Conservation (phyloP, 2,113 vertebrate genomes). For the Podilymbus podiceps region DNA sequence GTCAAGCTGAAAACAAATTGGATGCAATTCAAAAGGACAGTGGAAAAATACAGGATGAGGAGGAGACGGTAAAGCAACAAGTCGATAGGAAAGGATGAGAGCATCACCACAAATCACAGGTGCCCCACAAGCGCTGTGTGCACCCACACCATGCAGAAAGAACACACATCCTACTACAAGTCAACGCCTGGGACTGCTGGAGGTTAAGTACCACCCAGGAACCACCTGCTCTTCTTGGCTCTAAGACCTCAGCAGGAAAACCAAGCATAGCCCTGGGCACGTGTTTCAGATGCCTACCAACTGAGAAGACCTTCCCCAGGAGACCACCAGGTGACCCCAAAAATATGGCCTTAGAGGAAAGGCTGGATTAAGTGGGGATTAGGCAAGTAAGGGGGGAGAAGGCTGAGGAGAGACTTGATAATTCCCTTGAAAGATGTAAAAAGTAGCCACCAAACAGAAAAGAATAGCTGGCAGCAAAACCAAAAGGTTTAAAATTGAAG, state of each 20-base stretch:
- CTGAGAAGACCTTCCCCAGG: not conserved
- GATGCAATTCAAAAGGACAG: not conserved
- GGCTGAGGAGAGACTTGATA: not conserved
- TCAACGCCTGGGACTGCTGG: not conserved
- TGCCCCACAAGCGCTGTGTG: accelerated
- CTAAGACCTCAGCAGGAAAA: not conserved
- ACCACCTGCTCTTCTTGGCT: not conserved
- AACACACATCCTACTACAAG: not conserved
- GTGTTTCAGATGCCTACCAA: not conserved
- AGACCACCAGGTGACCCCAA: not conserved
- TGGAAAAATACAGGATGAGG: constrained; percentile 22
- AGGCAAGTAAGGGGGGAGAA: not conserved
- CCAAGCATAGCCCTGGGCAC: not conserved
- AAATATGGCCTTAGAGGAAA: not conserved
- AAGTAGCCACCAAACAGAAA: not conserved
- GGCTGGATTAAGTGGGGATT: not conserved
- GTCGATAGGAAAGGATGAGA: not conserved
- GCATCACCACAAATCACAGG: not conserved
- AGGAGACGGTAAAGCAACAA: not conserved
- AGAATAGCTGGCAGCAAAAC: not conserved
- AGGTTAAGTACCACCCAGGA: not conserved
- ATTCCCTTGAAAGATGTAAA: not conserved
- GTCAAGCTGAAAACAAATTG: not conserved
- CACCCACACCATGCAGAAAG: not conserved
- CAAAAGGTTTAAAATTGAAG: not conserved